Evolutionary conservation across 2,888 invertebrate genomes (phyloP).

Genomic region (Augochlorella aurata): DNA sequence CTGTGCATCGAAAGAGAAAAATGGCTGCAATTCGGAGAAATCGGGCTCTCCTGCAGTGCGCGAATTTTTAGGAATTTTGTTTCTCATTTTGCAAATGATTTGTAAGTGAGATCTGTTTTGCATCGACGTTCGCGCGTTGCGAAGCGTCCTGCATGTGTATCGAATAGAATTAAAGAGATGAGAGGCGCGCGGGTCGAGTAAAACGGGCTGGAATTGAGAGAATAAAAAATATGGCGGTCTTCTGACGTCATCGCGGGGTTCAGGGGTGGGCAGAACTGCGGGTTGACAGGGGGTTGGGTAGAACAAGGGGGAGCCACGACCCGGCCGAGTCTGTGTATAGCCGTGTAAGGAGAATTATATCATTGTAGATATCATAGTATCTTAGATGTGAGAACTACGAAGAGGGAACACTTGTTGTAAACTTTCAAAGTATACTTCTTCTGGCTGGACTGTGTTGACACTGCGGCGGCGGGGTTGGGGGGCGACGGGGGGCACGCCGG

Average conservation of each 20-base stretch:
- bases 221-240: background rate
- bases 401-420: conserved; percentile 62
- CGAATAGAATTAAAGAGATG: conserved; percentile 11
- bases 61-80: background rate
- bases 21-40: no score
- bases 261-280: conserved; percentile 9
- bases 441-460: conserved; percentile 15
- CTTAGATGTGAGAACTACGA: conserved; percentile 68
- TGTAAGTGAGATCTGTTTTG: background rate
- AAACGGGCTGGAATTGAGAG: conserved; percentile 5
- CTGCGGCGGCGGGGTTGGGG: background rate
- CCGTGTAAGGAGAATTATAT: conserved; percentile 72
- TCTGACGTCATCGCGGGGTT: conserved; percentile 7
- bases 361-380: conserved; percentile 81
- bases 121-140: background rate
- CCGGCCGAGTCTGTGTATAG: conserved; percentile 57
- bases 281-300: background rate
- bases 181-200: conserved; percentile 40
- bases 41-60: background rate
- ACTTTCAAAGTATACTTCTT: conserved; percentile 55
- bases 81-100: background rate
- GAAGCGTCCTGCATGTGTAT: conserved; percentile 13
- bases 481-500: conserved; percentile 28
- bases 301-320: conserved; percentile 23
- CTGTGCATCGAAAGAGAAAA: no score